Base-by-base conservation (phyloP, 2,888 invertebrate genomes). In the Aphrophora alni region DNA sequence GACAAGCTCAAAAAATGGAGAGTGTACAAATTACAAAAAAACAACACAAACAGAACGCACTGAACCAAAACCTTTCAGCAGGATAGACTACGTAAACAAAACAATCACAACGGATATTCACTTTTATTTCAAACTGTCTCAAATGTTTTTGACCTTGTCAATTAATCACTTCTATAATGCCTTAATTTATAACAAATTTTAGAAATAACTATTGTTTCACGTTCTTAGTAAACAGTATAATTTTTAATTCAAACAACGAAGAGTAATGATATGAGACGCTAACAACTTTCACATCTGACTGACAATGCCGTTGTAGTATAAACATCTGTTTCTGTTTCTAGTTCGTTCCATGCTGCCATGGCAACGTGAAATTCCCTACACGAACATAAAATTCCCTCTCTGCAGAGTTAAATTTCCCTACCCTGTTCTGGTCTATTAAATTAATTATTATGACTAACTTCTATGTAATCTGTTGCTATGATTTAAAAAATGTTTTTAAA, bases 241-340 rank as follows among this genome's bases (percentile, higher is more conserved):
- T 33, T 8, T 3, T 33, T 33, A 33, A 8, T 33, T 33, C 8
- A 33, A 33, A 33, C 8, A 33, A 33, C 8, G 33, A 33, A 33
- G 33, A 33, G 33, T 8, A 33, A 3, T 33, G 8, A 5, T 8
- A 21, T 8, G 21, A 59, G 21, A 59, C 59, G 21, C 59, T 59
- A 2, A 59, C 21, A 21, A 59, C 59, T 59, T 59, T 59, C 59
- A 59, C n/a, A 59, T 59, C 59, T 21, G 59, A 59, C 59, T 59
- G 59, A 59, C 59, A 59, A 59, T 59, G 59, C 59, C 59, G 59
- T 59, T 59, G 59, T 59, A 59, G 59, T 59, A 59, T 59, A 59
- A 59, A 59, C 59, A 59, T 59, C 59, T 59, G 59, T 59, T 59
- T 59, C 59, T 59, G 59, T 59, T 59, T 59, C 59, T 59, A n/a